Base-by-base conservation (phyloP, 2,113 vertebrate species). In the Oreocharis arfaki region DNA sequence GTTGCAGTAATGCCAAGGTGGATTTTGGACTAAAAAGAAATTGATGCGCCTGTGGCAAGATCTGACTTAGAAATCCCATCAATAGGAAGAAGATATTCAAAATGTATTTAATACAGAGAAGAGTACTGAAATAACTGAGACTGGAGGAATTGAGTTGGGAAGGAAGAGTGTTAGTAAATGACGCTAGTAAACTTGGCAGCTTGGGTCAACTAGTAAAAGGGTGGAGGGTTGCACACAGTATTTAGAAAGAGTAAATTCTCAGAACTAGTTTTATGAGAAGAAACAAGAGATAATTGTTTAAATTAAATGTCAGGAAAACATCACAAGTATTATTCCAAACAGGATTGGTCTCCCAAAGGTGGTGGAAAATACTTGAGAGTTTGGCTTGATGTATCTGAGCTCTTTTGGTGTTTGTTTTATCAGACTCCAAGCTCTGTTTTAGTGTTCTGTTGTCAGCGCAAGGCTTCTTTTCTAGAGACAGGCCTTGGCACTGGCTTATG, bases 391-490 rank as follows among this genome's bases (percentile, higher is more conserved):
- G n/a, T 86, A 6, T 24, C 49, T 16, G 13, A 71, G 17, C 16
- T 86, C 16, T 47, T 90, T 17, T 11, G 35, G 23, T 47, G 23
- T 44, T 71, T 60, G 10, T 76, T 93, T 82, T 83, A 24, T 32
- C 6, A 27, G 32, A 65, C 17, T 56, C 5, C 0, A 0, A 91
- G 3, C 32, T 71, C 14, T 4, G 0, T 50, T 47, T 46, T 49
- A 56, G 16, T 63, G 19, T 52, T 84, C 39, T 60, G 41, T 10
- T 63, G 71, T 27, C 37, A 57, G 7, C 2, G 3, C 3, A 12
- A 52, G 10, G 21, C 21, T 77, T 57, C 20, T 84, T 53, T 65
- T 65, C 17, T 69, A 61, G 42, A 77, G 5, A 16, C 33, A 41
- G 59, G 16, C 22, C 42, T 85, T 94, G 18, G 6, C 33, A 50